A percentile compares a stretch with the other conserved stretches of the same genome.
phyloP scores from a whole-genome alignment of 1,140 invertebrate species.

The Drosophila erecta region DNA sequence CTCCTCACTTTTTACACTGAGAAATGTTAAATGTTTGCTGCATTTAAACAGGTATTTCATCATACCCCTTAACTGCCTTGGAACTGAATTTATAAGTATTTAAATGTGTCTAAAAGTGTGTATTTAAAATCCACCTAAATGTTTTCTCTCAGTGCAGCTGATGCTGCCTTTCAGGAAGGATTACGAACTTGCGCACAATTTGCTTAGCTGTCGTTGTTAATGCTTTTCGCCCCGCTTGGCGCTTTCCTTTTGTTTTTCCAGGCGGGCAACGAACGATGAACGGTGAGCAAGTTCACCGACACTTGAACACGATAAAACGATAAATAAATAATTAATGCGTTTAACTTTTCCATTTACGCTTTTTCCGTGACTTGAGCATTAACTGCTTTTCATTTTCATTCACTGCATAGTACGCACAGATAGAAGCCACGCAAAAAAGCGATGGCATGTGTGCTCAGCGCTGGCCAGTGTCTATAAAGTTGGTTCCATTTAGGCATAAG shows the following conservation, averaged over 20 bases:
- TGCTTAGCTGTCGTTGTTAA: conserved; percentile 66
- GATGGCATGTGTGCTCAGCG: conserved; percentile 17
- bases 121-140: not conserved
- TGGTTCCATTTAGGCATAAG: not conserved
- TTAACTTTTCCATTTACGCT: conserved; percentile 83
- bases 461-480: not conserved
- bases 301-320: conserved; percentile 80
- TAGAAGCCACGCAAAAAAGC: conserved; percentile 33
- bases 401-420: conserved; percentile 62
- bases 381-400: conserved; percentile 83
- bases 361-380: conserved; percentile 83
- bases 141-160: conserved; percentile 2
- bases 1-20: not conserved
- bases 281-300: conserved; percentile 72
- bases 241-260: conserved; percentile 39
- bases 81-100: not conserved
- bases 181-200: conserved; percentile 68
- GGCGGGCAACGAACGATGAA: conserved; percentile 34
- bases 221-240: conserved; percentile 38
- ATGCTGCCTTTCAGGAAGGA: conserved; percentile 54
- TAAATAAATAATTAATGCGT: conserved; percentile 84
- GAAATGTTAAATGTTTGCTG: not conserved
- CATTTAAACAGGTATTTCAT: too few species aligned
- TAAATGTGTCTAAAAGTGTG: not conserved
- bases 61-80: too few species aligned